Evolutionary conservation across 2,797 vertebrate species (phyloP), one percentile per base, ranked within the genome.

Genomic region (Thunnus albacares): DNA sequence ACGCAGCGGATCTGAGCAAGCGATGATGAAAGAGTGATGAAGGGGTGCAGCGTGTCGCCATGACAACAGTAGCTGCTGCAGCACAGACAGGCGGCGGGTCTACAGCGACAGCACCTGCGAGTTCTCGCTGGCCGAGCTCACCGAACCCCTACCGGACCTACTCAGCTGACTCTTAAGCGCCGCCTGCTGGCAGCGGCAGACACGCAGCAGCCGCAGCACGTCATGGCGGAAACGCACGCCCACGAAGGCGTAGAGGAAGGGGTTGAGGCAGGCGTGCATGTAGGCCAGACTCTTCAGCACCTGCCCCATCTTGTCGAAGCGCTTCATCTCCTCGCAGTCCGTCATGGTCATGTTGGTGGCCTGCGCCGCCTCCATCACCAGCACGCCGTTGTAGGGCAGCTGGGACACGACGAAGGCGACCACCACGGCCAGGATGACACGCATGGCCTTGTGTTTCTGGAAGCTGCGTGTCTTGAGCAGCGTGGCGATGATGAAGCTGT

Each of bases 201-300:
- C 53, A n/a, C 10, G 90, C 70, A 97, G 61, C 35, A 96, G 83
- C 47, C 75, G 93, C 13, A 85, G 0, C 9, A 98, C 55, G 0
- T 96, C 97, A 0, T 22, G 91, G 58, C 96, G 94, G 90, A 98
- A 98, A 0, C 96, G 94, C 14, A 94, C 92, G 0, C 97, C 98
- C 2, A 97, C 94, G 1, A 99, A 98, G 24, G 93, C 97, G 0
- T 98, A 98, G 62, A 99, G 95, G 71, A 98, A 91, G 0, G 97
- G 97, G 84, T 98, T 98, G 80, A 98, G 94, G 88, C 97, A 97
- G 74, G 96, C 96, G 79, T 98, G 97, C 62, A 94, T 70, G 84
- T 97, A 98, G 45, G 97, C 97, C 0, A 97, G 53, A 28, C 93
- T 92, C 86, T 97, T 96, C 55, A 97, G 93, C 66, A 97, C 87